These are phyloP conservation scores for Mactra quadrangularis DNA, from an alignment of 1,140 invertebrate genomes.

Conservation along the genomic window DNA sequence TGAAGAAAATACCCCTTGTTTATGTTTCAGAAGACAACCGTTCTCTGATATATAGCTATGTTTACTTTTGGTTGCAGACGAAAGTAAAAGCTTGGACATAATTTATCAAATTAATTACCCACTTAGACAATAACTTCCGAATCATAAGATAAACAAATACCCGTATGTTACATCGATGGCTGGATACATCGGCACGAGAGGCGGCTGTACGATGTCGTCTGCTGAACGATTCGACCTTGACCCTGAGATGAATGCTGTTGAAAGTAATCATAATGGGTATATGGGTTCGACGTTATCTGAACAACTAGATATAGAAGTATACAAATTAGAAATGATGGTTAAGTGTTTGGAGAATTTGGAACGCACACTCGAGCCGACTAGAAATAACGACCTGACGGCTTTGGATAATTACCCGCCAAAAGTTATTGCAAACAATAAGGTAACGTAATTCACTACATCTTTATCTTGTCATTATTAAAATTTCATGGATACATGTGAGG, in stretches of 20 bases:
- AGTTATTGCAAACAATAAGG: constrained; percentile 15
- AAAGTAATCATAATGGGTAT: constrained; percentile 8
- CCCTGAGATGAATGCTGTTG: constrained; percentile 17
- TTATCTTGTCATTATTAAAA: constrained; percentile 53
- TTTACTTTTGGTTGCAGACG: constrained; percentile 41
- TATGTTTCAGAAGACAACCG: constrained; percentile 32
- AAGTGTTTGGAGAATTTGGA: constrained; percentile 52
- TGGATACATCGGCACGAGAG: constrained; percentile 22
- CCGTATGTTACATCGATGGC: constrained; percentile 15
- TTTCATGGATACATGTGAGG: constrained; percentile 33
- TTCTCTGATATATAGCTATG: constrained; percentile 55
- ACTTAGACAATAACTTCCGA: constrained; percentile 54
- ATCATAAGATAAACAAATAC: constrained; percentile 38
- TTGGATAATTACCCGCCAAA: constrained; percentile 16
- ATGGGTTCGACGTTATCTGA: constrained; percentile 48
- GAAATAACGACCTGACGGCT: constrained; percentile 38
- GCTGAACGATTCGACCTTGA: constrained; percentile 43
- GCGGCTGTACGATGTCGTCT: constrained; percentile 24
- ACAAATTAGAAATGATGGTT: constrained; percentile 46
- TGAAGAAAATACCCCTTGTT: constrained; percentile 7
- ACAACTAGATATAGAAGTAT: constrained; percentile 47
- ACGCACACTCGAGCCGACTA: constrained; percentile 32
- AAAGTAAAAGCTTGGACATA: constrained; percentile 45
- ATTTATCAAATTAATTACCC: constrained; percentile 44
- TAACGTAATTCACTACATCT: constrained; percentile 44